phyloP scores from a whole-genome alignment of 1,140 invertebrate genomes.

The Chlorops oryzae region DNA sequence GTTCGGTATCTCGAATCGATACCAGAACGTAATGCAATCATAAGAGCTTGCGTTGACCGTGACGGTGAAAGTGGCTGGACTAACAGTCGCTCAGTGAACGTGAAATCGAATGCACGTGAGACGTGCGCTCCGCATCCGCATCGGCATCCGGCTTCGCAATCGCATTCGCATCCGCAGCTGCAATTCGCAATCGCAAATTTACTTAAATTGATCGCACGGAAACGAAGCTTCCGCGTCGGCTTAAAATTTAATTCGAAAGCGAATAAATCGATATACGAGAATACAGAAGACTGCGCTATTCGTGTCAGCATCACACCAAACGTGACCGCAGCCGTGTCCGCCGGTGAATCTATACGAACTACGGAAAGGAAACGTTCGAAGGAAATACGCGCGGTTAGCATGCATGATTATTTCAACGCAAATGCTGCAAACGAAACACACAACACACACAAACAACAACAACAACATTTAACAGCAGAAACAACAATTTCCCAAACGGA shows the following conservation, averaged over 20 bases:
- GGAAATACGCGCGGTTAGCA: too few relatives aligned
- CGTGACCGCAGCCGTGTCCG: not conserved
- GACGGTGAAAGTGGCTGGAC: too few relatives aligned
- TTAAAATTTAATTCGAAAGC: too few relatives aligned
- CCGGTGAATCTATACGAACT: too few relatives aligned
- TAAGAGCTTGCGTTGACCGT: too few relatives aligned
- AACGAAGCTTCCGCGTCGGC: too few relatives aligned
- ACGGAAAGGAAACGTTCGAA: too few relatives aligned
- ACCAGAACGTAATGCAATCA: conserved; percentile 30
- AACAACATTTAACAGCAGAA: not conserved
- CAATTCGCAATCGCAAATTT: not conserved
- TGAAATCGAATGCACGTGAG: too few relatives aligned
- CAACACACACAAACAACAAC: conserved; percentile 1
- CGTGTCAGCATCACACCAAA: not conserved
- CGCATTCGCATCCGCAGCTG: conserved; percentile 13
- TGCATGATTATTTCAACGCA: conserved; percentile 15
- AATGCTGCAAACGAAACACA: conserved; percentile 1
- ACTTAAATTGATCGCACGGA: not conserved
- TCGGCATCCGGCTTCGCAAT: too few relatives aligned
- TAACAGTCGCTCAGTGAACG: too few relatives aligned
- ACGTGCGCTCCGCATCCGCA: too few relatives aligned
- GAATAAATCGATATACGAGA: too few relatives aligned
- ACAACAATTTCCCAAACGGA: not conserved
- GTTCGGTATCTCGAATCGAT: conserved; percentile 42
- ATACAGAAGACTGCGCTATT: not conserved